These are phyloP conservation scores for Sesia apiformis DNA, from an alignment of 2,888 invertebrate species.

Conservation along the genomic window DNA sequence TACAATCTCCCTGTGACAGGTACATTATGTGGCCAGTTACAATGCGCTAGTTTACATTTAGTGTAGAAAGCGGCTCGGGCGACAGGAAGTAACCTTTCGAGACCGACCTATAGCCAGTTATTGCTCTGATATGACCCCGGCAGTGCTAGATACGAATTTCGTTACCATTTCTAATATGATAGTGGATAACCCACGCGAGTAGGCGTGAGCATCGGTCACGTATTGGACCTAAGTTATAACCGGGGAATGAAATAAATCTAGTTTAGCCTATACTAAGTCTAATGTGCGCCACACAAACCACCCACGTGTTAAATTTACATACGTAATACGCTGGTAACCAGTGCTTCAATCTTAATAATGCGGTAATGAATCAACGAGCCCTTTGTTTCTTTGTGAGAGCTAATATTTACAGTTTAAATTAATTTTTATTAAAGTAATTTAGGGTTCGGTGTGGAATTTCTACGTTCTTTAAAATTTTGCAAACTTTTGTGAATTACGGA, in stretches of 20 bases:
- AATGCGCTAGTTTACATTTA: conserved; percentile 56
- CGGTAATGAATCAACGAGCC: conserved; percentile 1
- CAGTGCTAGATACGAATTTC: conserved; percentile 33
- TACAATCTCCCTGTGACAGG: no score
- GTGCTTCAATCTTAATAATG: conserved; percentile 1
- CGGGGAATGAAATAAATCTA: conserved; percentile 58
- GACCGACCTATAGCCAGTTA: conserved; percentile 53
- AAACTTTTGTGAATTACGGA: no score
- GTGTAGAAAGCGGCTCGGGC: conserved; percentile 55
- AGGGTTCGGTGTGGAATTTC: background rate
- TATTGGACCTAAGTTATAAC: conserved; percentile 63
- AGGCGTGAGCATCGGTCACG: conserved; percentile 70
- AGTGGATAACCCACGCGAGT: conserved; percentile 38
- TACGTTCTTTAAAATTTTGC: no score
- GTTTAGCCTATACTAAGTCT: conserved; percentile 29
- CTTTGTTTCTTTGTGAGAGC: background rate
- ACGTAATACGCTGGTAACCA: conserved; percentile 17
- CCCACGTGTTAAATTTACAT: conserved; percentile 35
- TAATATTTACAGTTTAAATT: background rate
- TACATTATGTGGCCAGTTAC: background rate
- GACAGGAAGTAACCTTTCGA: conserved; percentile 61
- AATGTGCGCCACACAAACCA: conserved; percentile 35
- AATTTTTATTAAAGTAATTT: background rate
- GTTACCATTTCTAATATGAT: conserved; percentile 55
- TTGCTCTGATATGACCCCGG: conserved; percentile 45